Percentiles rank a stretch among this genome's conserved stretches.
phyloP scores from a whole-genome alignment of 2,888 invertebrate species.

The Chymomyza fuscimana region DNA sequence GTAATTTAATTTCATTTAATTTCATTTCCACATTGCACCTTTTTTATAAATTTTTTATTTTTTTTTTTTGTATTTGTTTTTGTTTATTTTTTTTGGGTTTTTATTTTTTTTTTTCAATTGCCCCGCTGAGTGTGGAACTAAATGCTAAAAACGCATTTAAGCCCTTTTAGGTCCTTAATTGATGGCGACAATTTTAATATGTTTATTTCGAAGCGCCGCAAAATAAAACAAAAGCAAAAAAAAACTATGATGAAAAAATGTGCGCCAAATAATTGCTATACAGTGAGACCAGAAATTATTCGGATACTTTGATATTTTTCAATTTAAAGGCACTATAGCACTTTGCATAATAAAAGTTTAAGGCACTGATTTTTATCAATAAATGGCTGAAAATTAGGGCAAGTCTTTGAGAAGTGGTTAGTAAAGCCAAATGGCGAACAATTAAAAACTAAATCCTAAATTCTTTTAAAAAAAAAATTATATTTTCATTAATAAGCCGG shows the following conservation, averaged over 20 bases:
- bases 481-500: too few relatives aligned
- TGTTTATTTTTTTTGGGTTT: background rate
- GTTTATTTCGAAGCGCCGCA: conserved; percentile 11
- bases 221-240: conserved; percentile 7
- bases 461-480: too few relatives aligned
- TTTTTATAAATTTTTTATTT: conserved; percentile 1
- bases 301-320: too few relatives aligned
- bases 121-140: conserved; percentile 22
- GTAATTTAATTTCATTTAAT: conserved; percentile 30
- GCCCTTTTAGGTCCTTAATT: conserved; percentile 13
- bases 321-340: too few relatives aligned
- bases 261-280: too few relatives aligned
- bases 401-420: too few relatives aligned
- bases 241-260: background rate
- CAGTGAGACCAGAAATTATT: too few relatives aligned
- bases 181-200: conserved; percentile 21
- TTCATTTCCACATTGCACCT: background rate
- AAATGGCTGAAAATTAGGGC: too few relatives aligned
- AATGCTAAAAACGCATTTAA: conserved; percentile 22
- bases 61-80: background rate
- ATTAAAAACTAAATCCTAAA: too few relatives aligned
- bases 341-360: too few relatives aligned
- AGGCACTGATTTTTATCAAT: too few relatives aligned
- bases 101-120: conserved; percentile 6
- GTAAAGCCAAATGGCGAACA: too few relatives aligned